phyloP scores from a whole-genome alignment of 2,888 invertebrate genomes.

The Cacoxenus indagator region DNA sequence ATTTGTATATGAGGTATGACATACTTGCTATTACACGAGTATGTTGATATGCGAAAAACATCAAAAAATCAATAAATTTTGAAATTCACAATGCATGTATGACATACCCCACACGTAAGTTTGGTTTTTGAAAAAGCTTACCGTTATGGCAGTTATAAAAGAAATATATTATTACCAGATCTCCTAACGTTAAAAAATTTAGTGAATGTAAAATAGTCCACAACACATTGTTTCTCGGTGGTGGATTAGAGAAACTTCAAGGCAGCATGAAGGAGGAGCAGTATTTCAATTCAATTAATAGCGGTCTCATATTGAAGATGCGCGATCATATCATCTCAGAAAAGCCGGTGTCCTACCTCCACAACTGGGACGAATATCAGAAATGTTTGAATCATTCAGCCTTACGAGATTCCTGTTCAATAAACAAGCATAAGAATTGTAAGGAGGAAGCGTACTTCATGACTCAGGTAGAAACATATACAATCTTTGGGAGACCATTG shows the following conservation, averaged over 20 bases:
- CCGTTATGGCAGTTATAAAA: too few relatives aligned
- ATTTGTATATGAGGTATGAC: too few relatives aligned
- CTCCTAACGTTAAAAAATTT: neutral
- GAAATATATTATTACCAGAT: neutral
- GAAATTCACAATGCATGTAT: too few relatives aligned
- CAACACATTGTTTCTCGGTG: conserved; percentile 45
- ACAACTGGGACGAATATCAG: conserved; percentile 54
- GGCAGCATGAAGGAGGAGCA: conserved; percentile 60
- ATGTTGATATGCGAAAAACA: too few relatives aligned
- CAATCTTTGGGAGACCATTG: neutral
- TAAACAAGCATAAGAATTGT: conserved; percentile 61
- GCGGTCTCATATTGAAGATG: conserved; percentile 52
- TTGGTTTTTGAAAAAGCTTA: too few relatives aligned
- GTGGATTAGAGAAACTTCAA: conserved; percentile 55
- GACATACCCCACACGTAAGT: too few relatives aligned
- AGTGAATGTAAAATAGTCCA: neutral
- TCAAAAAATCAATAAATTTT: too few relatives aligned
- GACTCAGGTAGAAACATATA: conserved; percentile 20
- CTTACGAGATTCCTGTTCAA: conserved; percentile 46
- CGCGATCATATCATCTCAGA: conserved; percentile 30
- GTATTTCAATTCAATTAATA: conserved; percentile 55
- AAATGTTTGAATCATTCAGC: conserved; percentile 43
- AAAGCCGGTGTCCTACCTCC: conserved; percentile 31
- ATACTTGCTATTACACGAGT: too few relatives aligned
- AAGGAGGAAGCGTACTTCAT: conserved; percentile 64